These are phyloP conservation scores for Siniperca knerii DNA, from an alignment of 2,113 vertebrate genomes.

Conservation along the genomic window DNA sequence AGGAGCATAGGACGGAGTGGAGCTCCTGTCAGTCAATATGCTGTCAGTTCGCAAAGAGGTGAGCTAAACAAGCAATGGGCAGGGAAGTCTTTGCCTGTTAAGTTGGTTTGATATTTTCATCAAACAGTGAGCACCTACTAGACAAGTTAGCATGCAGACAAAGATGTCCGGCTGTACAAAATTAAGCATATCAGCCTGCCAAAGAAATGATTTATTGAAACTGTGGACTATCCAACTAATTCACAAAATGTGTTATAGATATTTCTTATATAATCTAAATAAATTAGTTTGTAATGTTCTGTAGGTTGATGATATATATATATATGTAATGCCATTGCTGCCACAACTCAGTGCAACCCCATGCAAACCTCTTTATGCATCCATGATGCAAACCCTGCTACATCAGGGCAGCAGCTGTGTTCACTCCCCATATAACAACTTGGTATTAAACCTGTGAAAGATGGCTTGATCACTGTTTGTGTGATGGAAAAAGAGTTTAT, in stretches of 20 bases:
- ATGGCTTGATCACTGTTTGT: not conserved
- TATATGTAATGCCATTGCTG: not conserved
- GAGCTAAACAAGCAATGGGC: slow-evolving; percentile 20
- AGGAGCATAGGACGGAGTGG: slow-evolving; percentile 5
- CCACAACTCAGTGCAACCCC: not conserved
- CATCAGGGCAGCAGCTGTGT: not conserved
- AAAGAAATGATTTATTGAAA: not conserved
- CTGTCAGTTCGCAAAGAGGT: slow-evolving; percentile 27
- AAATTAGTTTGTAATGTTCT: not conserved
- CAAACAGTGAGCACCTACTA: not conserved
- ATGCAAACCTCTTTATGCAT: no score
- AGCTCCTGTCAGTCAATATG: slow-evolving; percentile 13
- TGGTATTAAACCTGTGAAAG: not conserved
- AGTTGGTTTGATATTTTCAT: slow-evolving; percentile 14
- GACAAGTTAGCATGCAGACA: not conserved
- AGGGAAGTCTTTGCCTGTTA: not conserved
- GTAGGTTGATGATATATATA: not conserved
- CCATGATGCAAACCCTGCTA: not conserved
- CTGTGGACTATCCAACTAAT: not conserved
- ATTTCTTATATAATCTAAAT: not conserved
- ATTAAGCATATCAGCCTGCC: not conserved
- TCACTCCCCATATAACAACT: not conserved
- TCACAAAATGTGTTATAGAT: not conserved
- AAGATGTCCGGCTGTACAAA: not conserved
- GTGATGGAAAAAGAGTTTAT: not conserved